A percentile compares a stretch with the other conserved stretches of the same genome.
Evolutionary conservation across 2,797 vertebrate genomes (phyloP).

Genomic region (Anomalospiza imberbis): DNA sequence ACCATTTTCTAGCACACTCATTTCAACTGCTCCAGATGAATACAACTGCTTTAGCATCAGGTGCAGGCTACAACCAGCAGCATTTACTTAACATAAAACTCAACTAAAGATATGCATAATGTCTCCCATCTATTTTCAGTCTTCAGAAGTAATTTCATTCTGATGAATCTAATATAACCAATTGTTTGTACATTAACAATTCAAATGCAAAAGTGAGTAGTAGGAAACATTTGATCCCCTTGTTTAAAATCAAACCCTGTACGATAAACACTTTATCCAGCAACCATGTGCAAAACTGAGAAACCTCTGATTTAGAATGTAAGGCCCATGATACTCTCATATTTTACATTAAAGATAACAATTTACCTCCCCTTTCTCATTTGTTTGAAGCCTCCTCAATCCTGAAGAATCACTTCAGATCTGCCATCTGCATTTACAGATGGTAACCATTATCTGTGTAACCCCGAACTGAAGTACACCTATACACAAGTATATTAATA

Average conservation of each 20-base stretch:
- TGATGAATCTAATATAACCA: neutral
- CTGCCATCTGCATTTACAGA: slow-evolving; percentile 13
- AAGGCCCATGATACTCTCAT: neutral
- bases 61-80: neutral
- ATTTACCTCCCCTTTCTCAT: neutral
- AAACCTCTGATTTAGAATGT: neutral
- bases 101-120: neutral
- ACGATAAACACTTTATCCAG: neutral
- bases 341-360: neutral
- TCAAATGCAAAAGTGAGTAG: neutral
- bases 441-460: neutral
- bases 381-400: neutral
- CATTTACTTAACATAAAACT: neutral
- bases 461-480: neutral
- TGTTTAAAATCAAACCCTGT: neutral
- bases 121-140: neutral
- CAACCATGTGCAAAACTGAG: neutral
- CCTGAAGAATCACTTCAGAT: neutral
- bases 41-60: neutral
- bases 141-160: neutral
- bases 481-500: neutral
- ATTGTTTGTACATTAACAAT: neutral
- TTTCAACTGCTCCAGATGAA: neutral
- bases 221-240: neutral
- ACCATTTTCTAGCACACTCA: neutral